phyloP scores from a whole-genome alignment of 2,888 invertebrate genomes.

The Chymomyza fuscimana region DNA sequence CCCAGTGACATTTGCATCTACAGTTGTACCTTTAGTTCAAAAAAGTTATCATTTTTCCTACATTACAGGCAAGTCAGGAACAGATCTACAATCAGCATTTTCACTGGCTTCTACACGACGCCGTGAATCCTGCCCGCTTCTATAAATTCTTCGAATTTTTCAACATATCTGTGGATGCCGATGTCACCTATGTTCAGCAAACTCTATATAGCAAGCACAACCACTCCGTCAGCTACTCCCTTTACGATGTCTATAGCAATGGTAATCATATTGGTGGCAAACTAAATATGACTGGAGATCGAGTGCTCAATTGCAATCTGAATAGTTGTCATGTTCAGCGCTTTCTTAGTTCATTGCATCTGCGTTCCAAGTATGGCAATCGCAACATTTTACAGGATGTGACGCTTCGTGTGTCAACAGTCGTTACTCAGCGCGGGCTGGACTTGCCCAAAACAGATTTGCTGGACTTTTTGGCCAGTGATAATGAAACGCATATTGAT shows the following conservation, averaged over 20 bases:
- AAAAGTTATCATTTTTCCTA: background rate
- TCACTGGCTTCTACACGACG: slow-evolving; percentile 73
- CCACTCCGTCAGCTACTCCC: slow-evolving; percentile 31
- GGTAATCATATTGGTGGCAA: slow-evolving; percentile 76
- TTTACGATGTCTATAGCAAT: slow-evolving; percentile 78
- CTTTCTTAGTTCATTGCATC: slow-evolving; percentile 60
- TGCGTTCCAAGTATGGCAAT: slow-evolving; percentile 65
- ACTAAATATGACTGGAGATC: slow-evolving; percentile 73
- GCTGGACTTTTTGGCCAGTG: slow-evolving; percentile 51
- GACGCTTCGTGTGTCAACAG: slow-evolving; percentile 67
- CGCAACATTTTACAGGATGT: slow-evolving; percentile 70
- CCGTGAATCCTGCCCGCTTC: slow-evolving; percentile 37
- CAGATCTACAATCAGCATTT: slow-evolving; percentile 68
- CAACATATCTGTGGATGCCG: slow-evolving; percentile 74
- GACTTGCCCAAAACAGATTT: slow-evolving; percentile 49
- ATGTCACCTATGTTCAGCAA: slow-evolving; percentile 64
- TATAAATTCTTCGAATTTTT: slow-evolving; percentile 54
- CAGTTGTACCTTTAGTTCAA: too few species aligned
- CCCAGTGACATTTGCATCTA: too few species aligned
- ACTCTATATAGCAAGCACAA: background rate
- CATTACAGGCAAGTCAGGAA: slow-evolving; percentile 57
- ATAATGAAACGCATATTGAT: slow-evolving; percentile 64
- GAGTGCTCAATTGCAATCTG: slow-evolving; percentile 55
- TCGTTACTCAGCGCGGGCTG: slow-evolving; percentile 64
- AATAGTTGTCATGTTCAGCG: slow-evolving; percentile 38